These are phyloP conservation scores for Heliothis subflexa DNA, from an alignment of 1,140 invertebrate species.

Conservation along the genomic window DNA sequence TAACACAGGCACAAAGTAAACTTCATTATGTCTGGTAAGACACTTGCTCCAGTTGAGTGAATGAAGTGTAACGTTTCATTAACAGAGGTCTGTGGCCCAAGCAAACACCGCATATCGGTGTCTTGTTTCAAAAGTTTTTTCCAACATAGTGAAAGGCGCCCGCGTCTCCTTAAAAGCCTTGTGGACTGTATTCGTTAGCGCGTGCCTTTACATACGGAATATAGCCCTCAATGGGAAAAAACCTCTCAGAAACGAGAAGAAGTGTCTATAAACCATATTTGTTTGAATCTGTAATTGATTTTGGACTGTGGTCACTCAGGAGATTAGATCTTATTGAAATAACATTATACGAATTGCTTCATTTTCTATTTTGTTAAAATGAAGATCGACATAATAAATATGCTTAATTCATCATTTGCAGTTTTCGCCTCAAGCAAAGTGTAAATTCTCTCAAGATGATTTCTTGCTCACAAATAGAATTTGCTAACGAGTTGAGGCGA, in stretches of 20 bases:
- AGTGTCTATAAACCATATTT: conserved; percentile 29
- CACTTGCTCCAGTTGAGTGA: conserved; percentile 66
- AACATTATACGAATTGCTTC: background rate
- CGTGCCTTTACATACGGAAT: conserved; percentile 59
- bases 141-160: conserved; percentile 73
- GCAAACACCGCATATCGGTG: conserved; percentile 72
- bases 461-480: conserved; percentile 46
- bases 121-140: conserved; percentile 77
- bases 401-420: background rate
- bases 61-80: conserved; percentile 77
- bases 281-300: conserved; percentile 19
- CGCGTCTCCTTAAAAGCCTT: conserved; percentile 78
- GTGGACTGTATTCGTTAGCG: conserved; percentile 75
- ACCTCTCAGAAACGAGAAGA: conserved; percentile 43
- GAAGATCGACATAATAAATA: background rate
- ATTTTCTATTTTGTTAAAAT: background rate
- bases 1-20: conserved; percentile 36
- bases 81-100: conserved; percentile 65
- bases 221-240: conserved; percentile 60
- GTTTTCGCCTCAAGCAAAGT: conserved; percentile 24
- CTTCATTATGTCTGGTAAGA: conserved; percentile 42
- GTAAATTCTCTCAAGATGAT: conserved; percentile 18
- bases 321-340: conserved; percentile 8
- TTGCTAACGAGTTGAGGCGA: conserved; percentile 41
- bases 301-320: background rate